Base-by-base conservation (phyloP, 2,888 invertebrate species). In the Drosophila mulleri region DNA sequence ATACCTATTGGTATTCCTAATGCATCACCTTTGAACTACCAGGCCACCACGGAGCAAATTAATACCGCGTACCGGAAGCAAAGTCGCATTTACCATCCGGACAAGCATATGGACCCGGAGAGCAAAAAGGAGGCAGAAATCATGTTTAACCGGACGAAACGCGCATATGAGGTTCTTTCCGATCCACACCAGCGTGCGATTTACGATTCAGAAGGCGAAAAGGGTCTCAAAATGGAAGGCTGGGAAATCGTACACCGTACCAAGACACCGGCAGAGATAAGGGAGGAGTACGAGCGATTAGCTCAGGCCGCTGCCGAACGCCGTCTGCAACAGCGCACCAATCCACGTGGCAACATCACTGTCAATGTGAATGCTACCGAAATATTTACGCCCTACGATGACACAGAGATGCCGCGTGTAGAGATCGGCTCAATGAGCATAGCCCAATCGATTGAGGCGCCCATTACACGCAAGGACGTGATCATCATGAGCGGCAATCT, bases 171-270 rank as follows among this genome's bases (percentile, higher is more conserved):
- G 95, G 98, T 99, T 39, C 93, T 99, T 47, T 97, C 96, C 23
- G 98, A 99, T 94, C 96, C 98, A 2, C 98, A 98, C 90, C 96
- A 96, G 91, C 94, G 99, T 91, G 98, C 98, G 0, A 98, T 99
- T 78, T 99, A 99, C 93, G 99, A 99, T 94, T 95, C 95, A 0
- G 89, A 92, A 9, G 98, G 98, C n/a, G 95, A 96, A 62, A 96
- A 96, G 89, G 99, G 99, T 0, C 94, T 99, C 35, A 96, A 98
- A 92, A 97, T 98, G 0, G 98, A 98, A 89, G 98, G 98, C 62
- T 98, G 98, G 98, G 98, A 99, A 94, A 94, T 99, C 39, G 97
- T 99, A 37, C 96, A 98, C 88, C 94, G 98, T 42, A 97, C 97
- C 2, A 96, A 97, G 92, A 98, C 98, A 3, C 98, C 99, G 2